Percentiles rank a stretch among this genome's conserved stretches.
Evolutionary conservation across 37 sponge, comb jelly and placozoan species (phyloP).

Genomic region (Chondrilla cf. caribensis): DNA sequence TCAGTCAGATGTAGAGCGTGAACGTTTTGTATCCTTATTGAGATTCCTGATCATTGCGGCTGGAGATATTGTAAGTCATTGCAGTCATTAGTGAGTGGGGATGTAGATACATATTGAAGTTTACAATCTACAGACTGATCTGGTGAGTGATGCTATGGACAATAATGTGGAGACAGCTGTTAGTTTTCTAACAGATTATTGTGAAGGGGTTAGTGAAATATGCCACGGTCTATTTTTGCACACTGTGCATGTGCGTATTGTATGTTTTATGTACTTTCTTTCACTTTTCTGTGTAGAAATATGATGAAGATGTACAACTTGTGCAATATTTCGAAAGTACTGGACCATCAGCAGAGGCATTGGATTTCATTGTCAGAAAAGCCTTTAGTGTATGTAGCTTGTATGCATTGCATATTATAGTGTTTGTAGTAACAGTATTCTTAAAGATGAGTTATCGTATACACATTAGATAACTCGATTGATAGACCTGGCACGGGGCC

Average conservation of each 20-base stretch:
- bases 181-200: not conserved
- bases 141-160: not conserved
- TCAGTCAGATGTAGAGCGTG: not conserved
- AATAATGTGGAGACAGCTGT: not conserved
- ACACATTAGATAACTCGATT: not conserved
- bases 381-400: not conserved
- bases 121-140: not conserved
- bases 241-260: too few species aligned
- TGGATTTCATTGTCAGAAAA: not conserved
- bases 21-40: not conserved
- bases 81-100: not conserved
- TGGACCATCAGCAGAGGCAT: not conserved
- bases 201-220: not conserved
- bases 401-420: not conserved
- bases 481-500: not conserved
- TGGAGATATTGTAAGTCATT: constrained; percentile 1
- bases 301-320: not conserved
- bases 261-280: not conserved
- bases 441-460: too few species aligned
- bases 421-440: too few species aligned
- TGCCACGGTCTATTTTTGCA: too few species aligned
- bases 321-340: not conserved
- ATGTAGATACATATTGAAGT: not conserved
- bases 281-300: not conserved
- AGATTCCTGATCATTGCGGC: constrained; percentile 6